Evolutionary conservation across 2,888 invertebrate species (phyloP).

Genomic region (Platycnemis pennipes): DNA sequence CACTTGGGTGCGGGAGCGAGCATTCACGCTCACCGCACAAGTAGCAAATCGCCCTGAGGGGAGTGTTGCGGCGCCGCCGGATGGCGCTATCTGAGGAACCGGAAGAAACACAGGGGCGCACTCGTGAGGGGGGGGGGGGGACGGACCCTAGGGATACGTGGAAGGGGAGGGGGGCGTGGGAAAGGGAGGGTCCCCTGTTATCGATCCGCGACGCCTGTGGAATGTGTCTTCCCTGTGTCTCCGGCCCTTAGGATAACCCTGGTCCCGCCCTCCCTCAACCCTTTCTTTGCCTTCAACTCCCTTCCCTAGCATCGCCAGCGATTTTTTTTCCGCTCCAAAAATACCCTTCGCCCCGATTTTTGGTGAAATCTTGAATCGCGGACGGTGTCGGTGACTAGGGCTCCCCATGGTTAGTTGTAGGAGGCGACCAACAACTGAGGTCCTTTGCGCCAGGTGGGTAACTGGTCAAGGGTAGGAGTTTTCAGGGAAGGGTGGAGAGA

Average conservation of each 20-base stretch:
- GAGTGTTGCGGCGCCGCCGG: not conserved
- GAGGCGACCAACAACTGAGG: no score
- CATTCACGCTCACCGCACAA: no score
- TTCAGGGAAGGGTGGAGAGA: no score
- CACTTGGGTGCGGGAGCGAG: no score
- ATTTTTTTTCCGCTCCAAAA: not conserved
- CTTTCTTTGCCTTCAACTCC: not conserved
- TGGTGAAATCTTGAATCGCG: not conserved
- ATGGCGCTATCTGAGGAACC: no score
- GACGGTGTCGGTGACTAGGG: not conserved
- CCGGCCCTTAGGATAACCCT: no score
- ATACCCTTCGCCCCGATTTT: no score
- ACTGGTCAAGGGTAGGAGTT: no score
- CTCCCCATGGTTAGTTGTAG: no score
- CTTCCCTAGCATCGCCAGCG: not conserved
- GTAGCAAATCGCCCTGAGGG: no score
- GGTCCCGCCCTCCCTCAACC: not conserved
- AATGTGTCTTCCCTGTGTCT: constrained; percentile 11
- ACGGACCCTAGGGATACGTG: no score
- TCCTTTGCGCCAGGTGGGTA: no score
- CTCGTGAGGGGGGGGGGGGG: not conserved
- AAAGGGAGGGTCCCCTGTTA: not conserved
- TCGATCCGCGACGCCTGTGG: constrained; percentile 42
- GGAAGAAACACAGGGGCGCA: not conserved
- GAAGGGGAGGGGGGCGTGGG: not conserved